phyloP scores from a whole-genome alignment of 2,113 vertebrate genomes.

The Brachypteracias leptosomus region DNA sequence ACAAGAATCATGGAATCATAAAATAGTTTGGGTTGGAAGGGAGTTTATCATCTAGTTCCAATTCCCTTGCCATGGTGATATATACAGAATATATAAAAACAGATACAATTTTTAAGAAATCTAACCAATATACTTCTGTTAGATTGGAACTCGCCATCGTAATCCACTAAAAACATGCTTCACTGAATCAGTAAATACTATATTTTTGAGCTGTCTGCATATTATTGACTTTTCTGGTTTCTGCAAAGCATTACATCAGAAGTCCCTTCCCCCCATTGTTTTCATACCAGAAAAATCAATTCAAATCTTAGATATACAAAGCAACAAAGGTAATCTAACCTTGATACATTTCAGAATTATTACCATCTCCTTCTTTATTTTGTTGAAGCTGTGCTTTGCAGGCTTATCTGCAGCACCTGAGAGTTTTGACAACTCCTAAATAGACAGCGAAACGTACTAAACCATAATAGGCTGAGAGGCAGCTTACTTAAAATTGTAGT shows the following conservation, averaged over 20 bases:
- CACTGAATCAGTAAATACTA: constrained; percentile 10
- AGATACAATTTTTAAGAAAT: neutral
- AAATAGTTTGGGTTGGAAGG: neutral
- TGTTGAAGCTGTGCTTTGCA: constrained; percentile 11
- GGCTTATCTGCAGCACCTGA: constrained; percentile 10
- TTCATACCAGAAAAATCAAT: constrained; percentile 55
- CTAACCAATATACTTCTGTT: neutral
- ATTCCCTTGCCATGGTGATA: neutral
- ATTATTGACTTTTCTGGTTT: constrained; percentile 28
- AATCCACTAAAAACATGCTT: neutral
- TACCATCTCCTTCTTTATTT: neutral
- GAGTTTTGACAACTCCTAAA: constrained; percentile 33
- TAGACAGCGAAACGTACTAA: neutral
- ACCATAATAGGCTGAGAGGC: neutral
- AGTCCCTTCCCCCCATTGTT: constrained; percentile 10
- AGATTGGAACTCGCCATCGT: neutral
- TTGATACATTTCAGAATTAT: constrained; percentile 6
- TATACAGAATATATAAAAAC: neutral
- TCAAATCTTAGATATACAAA: constrained; percentile 42
- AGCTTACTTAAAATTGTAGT: neutral
- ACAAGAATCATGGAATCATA: neutral
- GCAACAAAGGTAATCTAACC: constrained; percentile 18
- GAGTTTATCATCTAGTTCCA: neutral
- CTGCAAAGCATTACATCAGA: constrained; percentile 34
- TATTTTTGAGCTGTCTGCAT: constrained; percentile 29